Evolutionary conservation across 1,140 invertebrate species (phyloP).

Genomic region (Tribolium castaneum): DNA sequence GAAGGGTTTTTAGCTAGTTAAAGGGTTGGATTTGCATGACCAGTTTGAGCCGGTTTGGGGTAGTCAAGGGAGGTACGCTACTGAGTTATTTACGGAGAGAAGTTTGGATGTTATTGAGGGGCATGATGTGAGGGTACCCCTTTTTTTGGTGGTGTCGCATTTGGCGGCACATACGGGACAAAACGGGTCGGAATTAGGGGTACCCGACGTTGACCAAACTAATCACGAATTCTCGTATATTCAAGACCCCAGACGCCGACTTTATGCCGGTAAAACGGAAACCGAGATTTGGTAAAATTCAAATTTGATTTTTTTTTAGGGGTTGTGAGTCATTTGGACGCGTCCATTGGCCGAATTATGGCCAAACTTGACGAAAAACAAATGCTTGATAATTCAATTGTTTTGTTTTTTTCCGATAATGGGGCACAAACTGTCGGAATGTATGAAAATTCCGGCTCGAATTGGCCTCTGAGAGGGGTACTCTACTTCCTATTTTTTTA

Average conservation of each 20-base stretch:
- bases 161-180: slow-evolving; percentile 84
- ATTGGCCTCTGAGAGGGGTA: slow-evolving; percentile 88
- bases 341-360: slow-evolving; percentile 82
- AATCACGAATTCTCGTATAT: slow-evolving; percentile 83
- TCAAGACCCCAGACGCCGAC: slow-evolving; percentile 76
- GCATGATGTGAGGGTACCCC: slow-evolving; percentile 70
- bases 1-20: slow-evolving; percentile 53
- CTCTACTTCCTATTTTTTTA: slow-evolving; percentile 28
- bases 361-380: slow-evolving; percentile 71
- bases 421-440: slow-evolving; percentile 80
- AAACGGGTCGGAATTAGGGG: slow-evolving; percentile 69
- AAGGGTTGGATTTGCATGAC: slow-evolving; percentile 58
- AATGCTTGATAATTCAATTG: slow-evolving; percentile 79
- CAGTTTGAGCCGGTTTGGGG: slow-evolving; percentile 64
- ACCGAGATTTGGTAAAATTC: too few relatives aligned
- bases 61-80: slow-evolving; percentile 75
- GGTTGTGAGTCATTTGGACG: slow-evolving; percentile 86
- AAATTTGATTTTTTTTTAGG: slow-evolving; percentile 65
- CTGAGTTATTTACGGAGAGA: slow-evolving; percentile 81
- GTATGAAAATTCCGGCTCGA: slow-evolving; percentile 83
- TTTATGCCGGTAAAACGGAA: slow-evolving; percentile 76
- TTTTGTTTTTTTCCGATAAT: slow-evolving; percentile 82
- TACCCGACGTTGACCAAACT: slow-evolving; percentile 80
- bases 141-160: slow-evolving; percentile 85
- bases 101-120: slow-evolving; percentile 74